Percentiles rank a stretch among this genome's conserved stretches.
Evolutionary conservation across 1,140 invertebrate species (phyloP).

Genomic region (Caenorhabditis briggsae): DNA sequence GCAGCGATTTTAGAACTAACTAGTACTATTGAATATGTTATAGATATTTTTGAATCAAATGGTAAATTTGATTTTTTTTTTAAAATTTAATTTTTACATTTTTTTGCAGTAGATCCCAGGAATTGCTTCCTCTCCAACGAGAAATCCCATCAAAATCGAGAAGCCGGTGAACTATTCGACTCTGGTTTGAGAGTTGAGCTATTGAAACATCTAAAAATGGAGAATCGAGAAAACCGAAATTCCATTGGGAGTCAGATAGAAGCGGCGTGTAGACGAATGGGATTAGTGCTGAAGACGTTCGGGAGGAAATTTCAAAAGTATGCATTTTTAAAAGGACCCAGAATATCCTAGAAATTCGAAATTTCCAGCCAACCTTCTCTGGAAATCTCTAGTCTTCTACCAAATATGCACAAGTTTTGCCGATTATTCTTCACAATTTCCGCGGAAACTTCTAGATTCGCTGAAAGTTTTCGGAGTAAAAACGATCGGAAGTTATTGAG

Average conservation of each 20-base stretch:
- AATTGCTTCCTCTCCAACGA: neutral
- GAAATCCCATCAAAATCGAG: neutral
- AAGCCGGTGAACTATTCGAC: neutral
- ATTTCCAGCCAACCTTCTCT: conserved; percentile 12
- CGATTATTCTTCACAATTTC: conserved; percentile 48
- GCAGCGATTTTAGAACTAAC: neutral
- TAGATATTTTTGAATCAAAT: neutral
- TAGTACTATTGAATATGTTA: neutral
- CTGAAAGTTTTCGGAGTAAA: neutral
- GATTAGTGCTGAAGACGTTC: neutral
- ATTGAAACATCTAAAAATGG: neutral
- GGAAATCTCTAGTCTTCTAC: neutral
- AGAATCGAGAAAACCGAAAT: neutral
- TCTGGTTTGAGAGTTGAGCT: neutral
- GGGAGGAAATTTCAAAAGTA: conserved; percentile 8
- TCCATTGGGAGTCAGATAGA: neutral
- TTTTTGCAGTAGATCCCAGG: conserved; percentile 7
- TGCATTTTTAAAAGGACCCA: neutral
- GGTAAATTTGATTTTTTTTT: neutral
- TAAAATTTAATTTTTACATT: neutral
- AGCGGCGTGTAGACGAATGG: neutral
- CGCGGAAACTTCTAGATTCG: conserved; percentile 12
- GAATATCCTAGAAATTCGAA: neutral
- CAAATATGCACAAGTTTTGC: neutral
- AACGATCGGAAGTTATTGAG: neutral